phyloP scores from a whole-genome alignment of 2,113 vertebrate genomes.

The Mastomys coucha region DNA sequence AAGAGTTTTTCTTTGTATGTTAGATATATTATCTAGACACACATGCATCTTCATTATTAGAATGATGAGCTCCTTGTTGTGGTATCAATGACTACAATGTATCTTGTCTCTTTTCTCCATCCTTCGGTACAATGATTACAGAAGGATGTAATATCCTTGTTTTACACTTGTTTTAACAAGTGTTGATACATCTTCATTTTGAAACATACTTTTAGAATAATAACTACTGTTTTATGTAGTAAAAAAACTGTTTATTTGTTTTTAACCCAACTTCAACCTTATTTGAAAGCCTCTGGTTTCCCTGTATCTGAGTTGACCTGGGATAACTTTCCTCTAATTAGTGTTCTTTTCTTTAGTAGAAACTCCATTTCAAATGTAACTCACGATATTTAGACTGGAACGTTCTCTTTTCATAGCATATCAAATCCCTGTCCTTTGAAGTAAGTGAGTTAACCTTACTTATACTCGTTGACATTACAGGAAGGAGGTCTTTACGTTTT shows the following conservation, averaged over 20 bases:
- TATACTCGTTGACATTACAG: neutral
- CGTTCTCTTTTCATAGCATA: neutral
- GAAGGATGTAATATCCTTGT: too few species aligned
- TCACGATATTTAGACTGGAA: neutral
- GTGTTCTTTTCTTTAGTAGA: neutral
- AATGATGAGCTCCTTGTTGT: neutral
- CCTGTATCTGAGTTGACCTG: neutral
- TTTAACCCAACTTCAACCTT: neutral
- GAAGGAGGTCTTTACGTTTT: neutral
- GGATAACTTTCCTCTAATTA: neutral
- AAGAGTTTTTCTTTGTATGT: neutral
- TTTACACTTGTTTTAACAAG: neutral
- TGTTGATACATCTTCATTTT: neutral
- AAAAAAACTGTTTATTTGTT: neutral
- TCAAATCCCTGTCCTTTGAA: neutral
- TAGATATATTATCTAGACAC: neutral
- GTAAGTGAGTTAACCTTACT: neutral
- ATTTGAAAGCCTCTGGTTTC: neutral
- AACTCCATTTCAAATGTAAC: neutral
- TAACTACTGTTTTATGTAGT: neutral
- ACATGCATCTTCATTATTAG: neutral
- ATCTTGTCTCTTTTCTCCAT: neutral
- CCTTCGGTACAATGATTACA: neutral
- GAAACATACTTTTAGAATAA: neutral
- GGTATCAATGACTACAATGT: neutral